Conservation (phyloP, 2,797 vertebrate genomes). For the Micrastur ruficollis region DNA sequence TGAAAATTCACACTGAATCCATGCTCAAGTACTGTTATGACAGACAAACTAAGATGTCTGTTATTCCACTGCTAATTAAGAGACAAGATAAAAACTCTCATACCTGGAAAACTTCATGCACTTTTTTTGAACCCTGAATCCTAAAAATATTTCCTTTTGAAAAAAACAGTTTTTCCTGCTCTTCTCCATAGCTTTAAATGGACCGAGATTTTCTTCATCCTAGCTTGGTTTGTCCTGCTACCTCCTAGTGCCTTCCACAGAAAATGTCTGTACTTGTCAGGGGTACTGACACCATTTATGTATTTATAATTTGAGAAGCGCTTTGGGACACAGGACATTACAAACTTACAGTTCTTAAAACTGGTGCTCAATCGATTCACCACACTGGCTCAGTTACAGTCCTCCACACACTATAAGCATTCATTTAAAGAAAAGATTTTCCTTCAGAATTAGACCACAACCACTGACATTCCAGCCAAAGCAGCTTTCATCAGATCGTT, state of each 20-base stretch:
- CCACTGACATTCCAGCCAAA: constrained; percentile 43
- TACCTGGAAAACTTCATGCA: neutral
- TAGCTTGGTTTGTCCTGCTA: neutral
- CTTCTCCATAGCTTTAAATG: neutral
- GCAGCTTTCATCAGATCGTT: constrained; percentile 62
- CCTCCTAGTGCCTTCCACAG: neutral
- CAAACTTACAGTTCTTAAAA: neutral
- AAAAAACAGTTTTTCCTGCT: neutral
- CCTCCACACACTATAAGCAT: neutral
- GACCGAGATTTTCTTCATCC: neutral
- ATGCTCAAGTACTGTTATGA: neutral
- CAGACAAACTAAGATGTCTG: neutral
- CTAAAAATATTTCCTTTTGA: neutral
- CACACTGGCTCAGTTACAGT: neutral
- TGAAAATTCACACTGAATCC: neutral
- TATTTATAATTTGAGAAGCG: neutral
- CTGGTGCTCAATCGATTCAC: neutral
- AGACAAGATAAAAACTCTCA: neutral
- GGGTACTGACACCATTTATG: neutral
- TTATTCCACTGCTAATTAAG: neutral
- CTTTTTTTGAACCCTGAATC: neutral
- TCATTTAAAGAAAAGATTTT: constrained; percentile 32
- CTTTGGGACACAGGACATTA: neutral
- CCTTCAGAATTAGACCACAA: constrained; percentile 52
- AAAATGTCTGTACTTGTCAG: neutral